Base-by-base conservation (phyloP, 2,113 vertebrate species). In the Elachura formosa region DNA sequence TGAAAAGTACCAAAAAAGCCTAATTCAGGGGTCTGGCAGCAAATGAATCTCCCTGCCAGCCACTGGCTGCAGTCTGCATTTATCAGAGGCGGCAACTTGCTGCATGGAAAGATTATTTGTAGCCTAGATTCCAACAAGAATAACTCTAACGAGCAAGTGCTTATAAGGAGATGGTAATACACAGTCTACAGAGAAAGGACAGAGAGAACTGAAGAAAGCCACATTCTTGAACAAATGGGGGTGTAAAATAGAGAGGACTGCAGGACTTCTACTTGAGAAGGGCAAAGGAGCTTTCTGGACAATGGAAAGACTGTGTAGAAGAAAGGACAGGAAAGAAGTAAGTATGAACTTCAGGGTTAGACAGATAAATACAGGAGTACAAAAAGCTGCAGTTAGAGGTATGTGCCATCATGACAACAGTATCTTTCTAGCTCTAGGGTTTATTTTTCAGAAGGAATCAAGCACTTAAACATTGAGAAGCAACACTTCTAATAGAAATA, bases 161-260 rank as follows among this genome's bases (percentile, higher is more conserved):
- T 96, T 96, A 96, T 96, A 96, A 96, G 96, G 96, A 96, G 94
- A 96, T 96, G 85, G 92, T 59, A 88, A 94, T 85, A 94, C 93
- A 90, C 45, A 87, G 92, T 46, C 90, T 25, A 46, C 90, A 80
- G 63, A 85, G 87, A 90, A 95, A 94, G 90, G 63, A 81, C 82
- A 93, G 55, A 22, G 46, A 94, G 90, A 85, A 88, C 45, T 38
- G 38, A 36, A 93, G 90, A 93, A 95, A 92, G 88, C 59, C 88
- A 78, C 82, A 73, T 88, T 93, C 96, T 85, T 94, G 63, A 93
- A 58, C 41, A 61, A 82, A 78, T 25, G 0, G 54, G 54, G 63
- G 23, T 38, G 29, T 29, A 29, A 87, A 94, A 88, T 2, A 73
- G 31, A 89, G 17, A 59, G 14, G 31, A 77, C 67, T 38, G 26